Conservation (phyloP, 2,888 invertebrate genomes). For the Linnaemya tessellans region DNA sequence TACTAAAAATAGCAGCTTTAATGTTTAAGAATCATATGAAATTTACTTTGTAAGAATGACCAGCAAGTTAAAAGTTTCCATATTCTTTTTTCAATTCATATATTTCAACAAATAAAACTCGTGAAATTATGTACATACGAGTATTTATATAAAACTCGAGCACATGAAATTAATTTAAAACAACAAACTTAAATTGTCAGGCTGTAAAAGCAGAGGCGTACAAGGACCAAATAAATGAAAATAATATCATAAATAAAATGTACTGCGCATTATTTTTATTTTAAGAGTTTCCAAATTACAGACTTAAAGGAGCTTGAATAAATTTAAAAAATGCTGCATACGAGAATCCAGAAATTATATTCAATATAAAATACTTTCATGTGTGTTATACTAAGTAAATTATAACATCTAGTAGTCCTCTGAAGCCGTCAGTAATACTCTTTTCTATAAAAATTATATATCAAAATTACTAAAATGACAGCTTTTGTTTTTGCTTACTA, state of each 20-base stretch:
- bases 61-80: conserved; percentile 52
- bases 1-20: background rate
- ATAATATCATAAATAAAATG: conserved; percentile 27
- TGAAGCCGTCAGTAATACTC: background rate
- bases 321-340: background rate
- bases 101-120: conserved; percentile 16
- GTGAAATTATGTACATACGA: background rate
- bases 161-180: background rate
- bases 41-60: conserved; percentile 37
- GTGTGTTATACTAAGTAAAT: conserved; percentile 10
- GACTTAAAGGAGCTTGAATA: background rate
- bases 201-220: background rate
- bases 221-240: no score
- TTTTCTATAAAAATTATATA: background rate
- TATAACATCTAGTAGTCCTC: conserved; percentile 12
- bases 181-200: conserved; percentile 22
- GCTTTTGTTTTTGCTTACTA: no score
- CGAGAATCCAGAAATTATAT: conserved; percentile 19
- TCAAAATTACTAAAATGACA: no score
- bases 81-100: background rate
- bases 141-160: no score
- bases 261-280: conserved; percentile 23
- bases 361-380: conserved; percentile 9
- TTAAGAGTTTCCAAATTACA: background rate
- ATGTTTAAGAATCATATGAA: conserved; percentile 46